Evolutionary conservation across 2,797 vertebrate genomes (phyloP), one percentile per base, ranked within the genome.

Genomic region (Enteromius unitaeniatus): DNA sequence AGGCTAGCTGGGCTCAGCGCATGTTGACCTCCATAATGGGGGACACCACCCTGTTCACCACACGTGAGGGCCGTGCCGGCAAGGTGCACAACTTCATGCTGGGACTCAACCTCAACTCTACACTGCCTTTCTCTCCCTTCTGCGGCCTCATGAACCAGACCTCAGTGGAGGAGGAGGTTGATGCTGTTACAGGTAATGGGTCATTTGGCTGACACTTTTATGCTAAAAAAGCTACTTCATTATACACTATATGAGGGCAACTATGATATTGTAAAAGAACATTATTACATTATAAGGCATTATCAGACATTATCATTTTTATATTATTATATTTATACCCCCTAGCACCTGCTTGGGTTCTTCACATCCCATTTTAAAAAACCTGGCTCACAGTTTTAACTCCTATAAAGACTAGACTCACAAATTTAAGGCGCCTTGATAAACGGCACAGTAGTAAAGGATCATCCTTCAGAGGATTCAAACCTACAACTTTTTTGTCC

Each of bases 71-170:
- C 4, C 96, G 98, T 0, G 98, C 98, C 0, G 98, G 98, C 21
- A 99, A 99, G 91, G 98, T 99, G 79, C 97, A 99, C 91, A 99
- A 99, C 90, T 99, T 99, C 94, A 99, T 99, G 98, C 83, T 99
- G 93, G 98, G 98, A 31, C 90, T 99, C 86, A 98, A 99, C 91
- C 95, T 99, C 88, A 98, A 98, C 88, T 96, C 95, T 21, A 95
- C 91, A 79, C 92, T 96, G 6, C 96, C 96, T 0, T 93, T 95
- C 64, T 97, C 97, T 51, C 96, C 96, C 0, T 75, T 94, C 79
- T 84, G 86, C 19, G 92, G 93, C 21, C 62, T 96, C 0, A 40
- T 62, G 1, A 88, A 78, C 1, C 93, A 92, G 89, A 89, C 0
- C 28, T 94, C 78, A 92, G n/a, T 96, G 1, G 97, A 98, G 45